A percentile compares a stretch with the other conserved stretches of the same genome.
Evolutionary conservation across 1,140 invertebrate genomes (phyloP).

Genomic region (Cherax quadricarinatus): DNA sequence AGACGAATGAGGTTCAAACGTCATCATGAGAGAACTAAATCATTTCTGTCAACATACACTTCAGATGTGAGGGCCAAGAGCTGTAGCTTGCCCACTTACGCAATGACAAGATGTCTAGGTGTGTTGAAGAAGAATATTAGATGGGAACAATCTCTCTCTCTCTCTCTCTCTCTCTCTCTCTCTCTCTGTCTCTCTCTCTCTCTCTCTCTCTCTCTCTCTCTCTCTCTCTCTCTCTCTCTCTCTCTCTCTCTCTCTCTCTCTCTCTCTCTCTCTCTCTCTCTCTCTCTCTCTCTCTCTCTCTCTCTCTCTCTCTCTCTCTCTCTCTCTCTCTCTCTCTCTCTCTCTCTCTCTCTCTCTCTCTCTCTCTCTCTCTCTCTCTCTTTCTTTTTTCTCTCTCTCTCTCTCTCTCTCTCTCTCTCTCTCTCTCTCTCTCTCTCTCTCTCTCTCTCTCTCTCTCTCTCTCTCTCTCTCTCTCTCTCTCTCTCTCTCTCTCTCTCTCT

Average conservation of each 20-base stretch:
- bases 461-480: no score
- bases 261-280: constrained; percentile 12
- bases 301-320: constrained; percentile 33
- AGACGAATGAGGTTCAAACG: no score
- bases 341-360: no score
- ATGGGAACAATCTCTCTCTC: not conserved
- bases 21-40: no score
- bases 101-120: not conserved
- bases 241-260: constrained; percentile 47
- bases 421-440: constrained; percentile 40
- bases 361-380: no score
- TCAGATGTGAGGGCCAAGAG: no score
- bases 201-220: constrained; percentile 33
- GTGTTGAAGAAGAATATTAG: not conserved
- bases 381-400: not conserved
- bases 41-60: no score
- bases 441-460: not conserved
- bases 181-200: constrained; percentile 50
- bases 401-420: constrained; percentile 31
- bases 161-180: not conserved
- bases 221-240: constrained; percentile 30
- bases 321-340: no score
- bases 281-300: not conserved
- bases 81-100: no score
- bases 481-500: constrained; percentile 46